Conservation (phyloP, 2,113 vertebrate genomes). For the Melierax canorus region DNA sequence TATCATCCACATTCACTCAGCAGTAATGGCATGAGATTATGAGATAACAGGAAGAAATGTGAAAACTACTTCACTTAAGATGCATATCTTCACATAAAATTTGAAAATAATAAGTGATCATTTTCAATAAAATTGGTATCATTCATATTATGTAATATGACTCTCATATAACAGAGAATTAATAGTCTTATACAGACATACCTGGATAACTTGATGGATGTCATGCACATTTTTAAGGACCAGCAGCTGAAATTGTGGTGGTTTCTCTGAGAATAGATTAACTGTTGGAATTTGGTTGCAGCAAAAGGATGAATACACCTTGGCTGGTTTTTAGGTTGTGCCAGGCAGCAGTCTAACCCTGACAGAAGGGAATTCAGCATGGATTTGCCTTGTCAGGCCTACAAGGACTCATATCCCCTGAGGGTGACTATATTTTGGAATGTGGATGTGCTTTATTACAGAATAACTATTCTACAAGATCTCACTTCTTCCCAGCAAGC, state of each 20-base stretch:
- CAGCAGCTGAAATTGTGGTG: not conserved
- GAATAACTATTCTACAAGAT: not conserved
- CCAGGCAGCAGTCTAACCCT: not conserved
- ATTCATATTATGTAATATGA: not conserved
- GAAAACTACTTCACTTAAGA: not conserved
- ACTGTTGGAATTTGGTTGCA: not conserved
- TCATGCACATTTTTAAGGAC: not conserved
- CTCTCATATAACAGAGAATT: not conserved
- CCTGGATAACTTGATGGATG: not conserved
- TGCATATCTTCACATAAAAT: not conserved
- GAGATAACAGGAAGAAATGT: not conserved
- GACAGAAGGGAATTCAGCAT: not conserved
- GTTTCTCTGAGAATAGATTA: not conserved
- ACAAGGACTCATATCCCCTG: no score
- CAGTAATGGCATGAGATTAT: not conserved
- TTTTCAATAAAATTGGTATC: not conserved
- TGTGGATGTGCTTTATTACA: not conserved
- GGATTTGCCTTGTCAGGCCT: not conserved
- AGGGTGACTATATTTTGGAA: not conserved
- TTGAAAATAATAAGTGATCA: not conserved
- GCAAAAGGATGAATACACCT: not conserved
- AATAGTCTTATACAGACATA: not conserved
- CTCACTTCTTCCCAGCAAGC: not conserved
- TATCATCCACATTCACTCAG: not conserved
- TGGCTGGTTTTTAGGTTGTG: not conserved